Evolutionary conservation across 1,140 invertebrate species (phyloP), one percentile per base, ranked within the genome.

Genomic region (Heliothis subflexa): DNA sequence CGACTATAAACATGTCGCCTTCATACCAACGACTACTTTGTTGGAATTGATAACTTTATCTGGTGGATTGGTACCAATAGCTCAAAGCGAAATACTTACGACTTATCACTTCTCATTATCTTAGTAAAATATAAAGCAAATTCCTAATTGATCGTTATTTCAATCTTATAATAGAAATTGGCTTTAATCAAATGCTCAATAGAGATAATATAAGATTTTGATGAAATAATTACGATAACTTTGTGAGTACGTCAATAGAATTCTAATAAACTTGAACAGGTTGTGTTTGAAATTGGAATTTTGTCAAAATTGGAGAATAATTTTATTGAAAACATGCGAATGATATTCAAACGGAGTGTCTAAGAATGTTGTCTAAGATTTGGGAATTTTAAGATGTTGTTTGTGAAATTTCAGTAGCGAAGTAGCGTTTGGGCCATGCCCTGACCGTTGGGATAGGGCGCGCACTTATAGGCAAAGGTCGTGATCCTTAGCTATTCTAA

Each of bases 141-240:
- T 50, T 61, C 68, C 62, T 77, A 78, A 78, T 78, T 78, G 66
- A 71, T 70, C 54, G 28, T 52, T 49, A 78, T 47, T 78, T 61
- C 54, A 78, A 78, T 59, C 40, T 71, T 13, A 62, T 61, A 61
- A 71, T 49, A 57, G 45, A 78, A 78, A 78, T 70, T 71, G 61
- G 71, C 10, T 71, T 71, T 78, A 78, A 70, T 71, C 18, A 78
- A 71, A 78, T 71, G 47, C 33, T 71, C 45, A 14, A n/a, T 49
- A 59, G 70, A 50, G 59, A 55, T 55, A 66, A 66, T 66, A 66
- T 66, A 66, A 66, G 40, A 66, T 66, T 66, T 47, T 66, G 62
- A 47, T 40, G 62, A 66, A 66, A 66, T 66, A 66, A 66, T 66
- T 66, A 47, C 40, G 62, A 66, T 66, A 66, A 66, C 62, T 66